Conservation (phyloP, 2,797 vertebrate genomes). For the Anisognathus igniventris region DNA sequence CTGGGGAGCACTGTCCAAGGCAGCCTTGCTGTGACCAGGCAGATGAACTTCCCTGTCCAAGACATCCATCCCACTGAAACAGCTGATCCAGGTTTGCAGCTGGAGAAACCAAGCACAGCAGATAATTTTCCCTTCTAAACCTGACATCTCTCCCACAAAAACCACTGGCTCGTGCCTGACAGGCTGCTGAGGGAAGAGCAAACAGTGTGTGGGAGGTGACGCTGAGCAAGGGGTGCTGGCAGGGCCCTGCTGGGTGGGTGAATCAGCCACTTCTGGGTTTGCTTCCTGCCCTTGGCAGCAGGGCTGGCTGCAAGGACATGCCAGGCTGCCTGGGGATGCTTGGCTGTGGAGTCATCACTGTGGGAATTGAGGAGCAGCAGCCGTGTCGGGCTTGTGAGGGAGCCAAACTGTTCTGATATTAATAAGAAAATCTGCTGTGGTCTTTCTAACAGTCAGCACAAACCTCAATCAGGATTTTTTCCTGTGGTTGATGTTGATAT, state of each 20-base stretch:
- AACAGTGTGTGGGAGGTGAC: not conserved
- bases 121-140: not conserved
- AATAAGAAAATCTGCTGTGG: not conserved
- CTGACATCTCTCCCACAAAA: constrained; percentile 7
- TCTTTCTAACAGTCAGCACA: not conserved
- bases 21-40: not conserved
- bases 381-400: not conserved
- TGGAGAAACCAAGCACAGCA: not conserved
- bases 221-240: not conserved
- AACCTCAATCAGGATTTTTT: not conserved
- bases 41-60: not conserved
- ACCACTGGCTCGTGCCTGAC: constrained; percentile 27
- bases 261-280: not conserved
- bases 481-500: not conserved
- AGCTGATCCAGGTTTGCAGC: not conserved
- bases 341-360: not conserved
- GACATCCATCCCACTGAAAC: not conserved
- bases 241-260: not conserved
- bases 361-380: not conserved
- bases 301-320: not conserved
- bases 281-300: not conserved
- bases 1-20: not conserved
- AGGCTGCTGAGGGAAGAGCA: constrained; percentile 4
- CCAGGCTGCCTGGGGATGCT: not conserved
- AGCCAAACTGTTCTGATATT: not conserved